Conservation (phyloP, 2,888 invertebrate species). For the Odontomyia ornata region DNA sequence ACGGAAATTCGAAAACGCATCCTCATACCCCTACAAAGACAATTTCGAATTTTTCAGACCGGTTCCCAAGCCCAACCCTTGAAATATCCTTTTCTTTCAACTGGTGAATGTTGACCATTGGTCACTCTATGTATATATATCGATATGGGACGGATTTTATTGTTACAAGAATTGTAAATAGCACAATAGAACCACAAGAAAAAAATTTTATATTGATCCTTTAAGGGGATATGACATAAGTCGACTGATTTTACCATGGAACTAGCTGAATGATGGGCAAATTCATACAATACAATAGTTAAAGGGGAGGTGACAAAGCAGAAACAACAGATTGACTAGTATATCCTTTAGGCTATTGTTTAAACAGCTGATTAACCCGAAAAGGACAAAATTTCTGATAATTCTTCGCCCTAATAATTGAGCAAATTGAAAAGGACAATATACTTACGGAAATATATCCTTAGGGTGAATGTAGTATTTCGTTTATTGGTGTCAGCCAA, state of each 20-base stretch:
- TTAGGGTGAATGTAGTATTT: neutral
- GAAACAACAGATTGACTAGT: neutral
- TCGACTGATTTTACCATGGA: no score
- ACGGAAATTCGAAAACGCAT: no score
- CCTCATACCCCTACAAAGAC: neutral
- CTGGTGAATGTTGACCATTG: neutral
- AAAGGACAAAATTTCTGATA: neutral
- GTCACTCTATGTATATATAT: neutral
- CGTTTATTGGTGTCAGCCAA: neutral
- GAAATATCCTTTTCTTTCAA: neutral
- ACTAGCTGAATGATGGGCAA: no score
- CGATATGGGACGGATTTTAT: neutral
- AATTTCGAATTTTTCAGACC: neutral
- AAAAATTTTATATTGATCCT: no score
- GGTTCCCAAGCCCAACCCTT: neutral
- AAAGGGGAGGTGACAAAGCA: neutral
- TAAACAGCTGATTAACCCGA: neutral
- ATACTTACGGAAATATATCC: neutral
- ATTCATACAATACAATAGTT: neutral
- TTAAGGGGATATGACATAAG: no score
- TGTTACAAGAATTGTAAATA: no score
- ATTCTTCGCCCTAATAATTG: neutral
- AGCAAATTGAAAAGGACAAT: constrained; percentile 1
- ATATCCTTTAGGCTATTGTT: neutral
- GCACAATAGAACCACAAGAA: no score